phyloP scores from a whole-genome alignment of 2,797 vertebrate genomes.

The Bufotes viridis region DNA sequence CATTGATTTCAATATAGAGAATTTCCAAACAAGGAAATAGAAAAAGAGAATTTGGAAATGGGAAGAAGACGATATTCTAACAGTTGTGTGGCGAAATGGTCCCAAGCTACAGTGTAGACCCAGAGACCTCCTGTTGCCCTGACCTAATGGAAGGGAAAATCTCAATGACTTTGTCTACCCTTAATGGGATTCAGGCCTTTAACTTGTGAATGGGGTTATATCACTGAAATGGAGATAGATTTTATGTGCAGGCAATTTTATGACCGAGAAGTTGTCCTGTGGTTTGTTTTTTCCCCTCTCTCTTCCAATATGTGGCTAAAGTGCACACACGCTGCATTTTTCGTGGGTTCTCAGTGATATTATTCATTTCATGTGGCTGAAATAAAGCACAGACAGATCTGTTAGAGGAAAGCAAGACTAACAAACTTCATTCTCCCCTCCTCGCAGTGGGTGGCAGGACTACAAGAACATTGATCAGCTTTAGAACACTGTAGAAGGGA shows the following conservation, averaged over 20 bases:
- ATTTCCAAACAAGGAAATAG: conserved; percentile 29
- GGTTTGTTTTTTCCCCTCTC: conserved; percentile 59
- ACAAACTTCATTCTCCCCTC: conserved; percentile 53
- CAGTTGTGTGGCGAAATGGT: background rate
- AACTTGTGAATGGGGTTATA: conserved; percentile 43
- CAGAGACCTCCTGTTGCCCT: background rate
- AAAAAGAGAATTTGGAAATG: conserved; percentile 15
- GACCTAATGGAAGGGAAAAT: conserved; percentile 13
- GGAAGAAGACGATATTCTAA: background rate
- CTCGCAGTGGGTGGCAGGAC: conserved; percentile 50
- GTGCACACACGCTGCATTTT: conserved; percentile 61
- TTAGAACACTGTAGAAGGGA: background rate
- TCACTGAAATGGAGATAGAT: conserved; percentile 39
- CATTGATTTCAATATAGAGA: conserved; percentile 9
- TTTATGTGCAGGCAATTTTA: conserved; percentile 58
- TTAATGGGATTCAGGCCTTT: conserved; percentile 36
- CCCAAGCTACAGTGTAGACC: background rate
- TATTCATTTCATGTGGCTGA: conserved; percentile 62
- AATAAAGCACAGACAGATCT: conserved; percentile 59
- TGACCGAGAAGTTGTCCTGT: conserved; percentile 58
- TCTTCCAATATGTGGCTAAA: conserved; percentile 61
- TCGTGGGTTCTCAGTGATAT: conserved; percentile 60
- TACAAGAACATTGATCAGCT: conserved; percentile 23
- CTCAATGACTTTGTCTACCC: background rate
- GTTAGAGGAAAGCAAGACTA: conserved; percentile 58